Conservation (phyloP, 2,888 invertebrate genomes). For the Agapostemon virescens region DNA sequence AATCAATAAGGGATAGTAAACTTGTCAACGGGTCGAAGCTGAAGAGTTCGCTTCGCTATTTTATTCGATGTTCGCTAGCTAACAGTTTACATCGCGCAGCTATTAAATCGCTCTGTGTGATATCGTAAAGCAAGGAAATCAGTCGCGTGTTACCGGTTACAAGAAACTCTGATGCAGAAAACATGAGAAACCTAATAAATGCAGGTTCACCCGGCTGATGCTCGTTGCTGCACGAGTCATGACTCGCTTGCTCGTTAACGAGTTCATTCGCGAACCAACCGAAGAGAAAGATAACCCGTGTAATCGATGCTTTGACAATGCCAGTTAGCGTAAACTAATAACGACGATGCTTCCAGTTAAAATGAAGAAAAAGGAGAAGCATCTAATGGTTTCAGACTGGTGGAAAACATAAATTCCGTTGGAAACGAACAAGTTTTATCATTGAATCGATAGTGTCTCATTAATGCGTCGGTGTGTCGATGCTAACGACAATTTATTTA, state of each 20-base stretch:
- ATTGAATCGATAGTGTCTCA: background rate
- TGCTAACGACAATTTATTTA: background rate
- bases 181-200: conserved; percentile 15
- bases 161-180: conserved; percentile 8
- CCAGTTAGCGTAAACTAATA: conserved; percentile 4
- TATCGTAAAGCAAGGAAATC: conserved; percentile 9
- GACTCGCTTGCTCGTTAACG: conserved; percentile 10
- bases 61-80: background rate
- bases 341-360: background rate
- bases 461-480: background rate
- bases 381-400: background rate
- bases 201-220: background rate
- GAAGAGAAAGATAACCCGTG: background rate
- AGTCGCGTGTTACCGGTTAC: background rate
- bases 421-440: background rate
- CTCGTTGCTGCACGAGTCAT: conserved; percentile 1
- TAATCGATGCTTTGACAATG: conserved; percentile 9
- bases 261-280: conserved; percentile 4
- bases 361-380: background rate
- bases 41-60: background rate
- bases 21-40: background rate
- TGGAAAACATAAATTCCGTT: background rate
- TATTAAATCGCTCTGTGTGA: conserved; percentile 8
- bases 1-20: conserved; percentile 5
- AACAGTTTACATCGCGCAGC: background rate